Evolutionary conservation across 1,140 invertebrate species (phyloP).

Genomic region (Zophobas morio): DNA sequence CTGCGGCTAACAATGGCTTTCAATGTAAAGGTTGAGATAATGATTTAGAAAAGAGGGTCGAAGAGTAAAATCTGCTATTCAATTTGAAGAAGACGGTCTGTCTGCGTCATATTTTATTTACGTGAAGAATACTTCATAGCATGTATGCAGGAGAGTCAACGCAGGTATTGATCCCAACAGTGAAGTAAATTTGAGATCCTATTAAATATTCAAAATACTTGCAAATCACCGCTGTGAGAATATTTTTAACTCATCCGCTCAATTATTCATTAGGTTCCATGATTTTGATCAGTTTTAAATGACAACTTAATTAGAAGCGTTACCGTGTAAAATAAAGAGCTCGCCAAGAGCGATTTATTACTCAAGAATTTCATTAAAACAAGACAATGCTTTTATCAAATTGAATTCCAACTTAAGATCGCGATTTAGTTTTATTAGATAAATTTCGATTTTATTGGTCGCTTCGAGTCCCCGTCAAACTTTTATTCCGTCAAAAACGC

Average conservation of each 20-base stretch:
- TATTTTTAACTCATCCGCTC: constrained; percentile 15
- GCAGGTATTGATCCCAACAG: neutral
- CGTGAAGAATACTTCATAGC: neutral
- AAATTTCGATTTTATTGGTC: constrained; percentile 32
- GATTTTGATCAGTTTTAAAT: constrained; percentile 20
- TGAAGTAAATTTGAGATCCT: constrained; percentile 10
- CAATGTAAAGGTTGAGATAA: neutral
- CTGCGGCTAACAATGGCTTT: neutral
- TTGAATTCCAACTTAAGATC: constrained; percentile 24
- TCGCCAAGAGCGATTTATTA: constrained; percentile 8
- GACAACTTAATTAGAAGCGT: constrained; percentile 25
- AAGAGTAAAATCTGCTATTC: neutral
- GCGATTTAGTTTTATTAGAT: constrained; percentile 32
- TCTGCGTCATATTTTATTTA: constrained; percentile 6
- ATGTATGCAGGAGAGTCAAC: constrained; percentile 14
- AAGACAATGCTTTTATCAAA: constrained; percentile 27
- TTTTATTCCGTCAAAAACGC: neutral
- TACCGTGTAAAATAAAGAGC: constrained; percentile 20
- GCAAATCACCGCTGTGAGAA: constrained; percentile 19
- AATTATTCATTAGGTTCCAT: constrained; percentile 15
- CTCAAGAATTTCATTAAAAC: constrained; percentile 26
- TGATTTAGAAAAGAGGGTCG: neutral
- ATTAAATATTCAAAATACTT: constrained; percentile 36
- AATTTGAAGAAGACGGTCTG: constrained; percentile 9
- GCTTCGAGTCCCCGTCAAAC: neutral